Percentiles rank a stretch among this genome's conserved stretches.
These are phyloP conservation scores for Thomomys bottae DNA, from an alignment of 2,113 vertebrate species.

Conservation along the genomic window DNA sequence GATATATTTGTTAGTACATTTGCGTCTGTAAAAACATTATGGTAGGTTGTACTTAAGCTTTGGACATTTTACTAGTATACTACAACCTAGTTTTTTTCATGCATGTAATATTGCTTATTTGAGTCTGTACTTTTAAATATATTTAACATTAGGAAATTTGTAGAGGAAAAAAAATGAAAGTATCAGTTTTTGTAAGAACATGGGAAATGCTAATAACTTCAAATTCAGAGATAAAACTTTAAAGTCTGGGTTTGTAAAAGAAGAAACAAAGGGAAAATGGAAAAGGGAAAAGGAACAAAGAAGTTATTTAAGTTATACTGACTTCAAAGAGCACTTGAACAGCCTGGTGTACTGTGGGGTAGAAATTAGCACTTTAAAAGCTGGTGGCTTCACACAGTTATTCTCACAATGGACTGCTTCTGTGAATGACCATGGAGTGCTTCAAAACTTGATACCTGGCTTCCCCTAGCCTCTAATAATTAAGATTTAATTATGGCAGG, in stretches of 20 bases:
- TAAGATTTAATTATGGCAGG: background rate
- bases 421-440: background rate
- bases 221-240: background rate
- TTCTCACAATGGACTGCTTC: background rate
- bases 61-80: background rate
- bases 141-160: background rate
- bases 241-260: slow-evolving; percentile 22
- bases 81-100: background rate
- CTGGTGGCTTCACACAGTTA: background rate
- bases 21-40: background rate
- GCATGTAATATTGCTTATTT: background rate
- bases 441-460: background rate
- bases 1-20: background rate
- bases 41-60: background rate
- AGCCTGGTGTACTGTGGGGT: background rate
- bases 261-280: background rate
- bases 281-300: background rate
- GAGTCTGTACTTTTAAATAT: background rate
- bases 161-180: background rate
- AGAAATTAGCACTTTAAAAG: slow-evolving; percentile 24
- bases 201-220: slow-evolving; percentile 30
- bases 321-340: slow-evolving; percentile 1
- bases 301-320: background rate
- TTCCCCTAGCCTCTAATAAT: background rate
- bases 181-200: background rate